A percentile compares a stretch with the other conserved stretches of the same genome.
Evolutionary conservation across 2,113 vertebrate genomes (phyloP).

Genomic region (Proterorhinus semilunaris): DNA sequence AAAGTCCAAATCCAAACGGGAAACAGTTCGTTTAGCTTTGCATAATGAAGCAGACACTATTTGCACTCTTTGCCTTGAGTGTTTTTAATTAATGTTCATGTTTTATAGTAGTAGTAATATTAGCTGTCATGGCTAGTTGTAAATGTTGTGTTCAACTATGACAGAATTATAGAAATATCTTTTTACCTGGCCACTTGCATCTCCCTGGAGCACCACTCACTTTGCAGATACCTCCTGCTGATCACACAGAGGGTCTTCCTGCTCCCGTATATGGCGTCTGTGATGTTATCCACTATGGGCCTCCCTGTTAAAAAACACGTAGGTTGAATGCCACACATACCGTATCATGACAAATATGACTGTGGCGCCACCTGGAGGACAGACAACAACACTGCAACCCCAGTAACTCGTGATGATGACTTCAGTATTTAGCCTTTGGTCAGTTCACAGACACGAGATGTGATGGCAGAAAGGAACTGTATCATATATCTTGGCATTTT

Average conservation of each 20-base stretch:
- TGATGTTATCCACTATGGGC: conserved; percentile 77
- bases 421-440: neutral
- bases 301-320: conserved; percentile 47
- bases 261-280: conserved; percentile 76
- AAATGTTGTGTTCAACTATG: too few species aligned
- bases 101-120: too few species aligned
- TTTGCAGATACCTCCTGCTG: conserved; percentile 72
- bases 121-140: too few species aligned
- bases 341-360: neutral
- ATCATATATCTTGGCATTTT: neutral
- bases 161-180: too few species aligned
- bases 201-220: conserved; percentile 80
- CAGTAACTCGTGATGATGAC: too few species aligned
- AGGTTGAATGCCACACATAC: neutral
- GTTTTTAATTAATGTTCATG: too few species aligned
- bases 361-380: neutral
- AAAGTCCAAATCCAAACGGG: too few species aligned
- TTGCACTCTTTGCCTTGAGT: too few species aligned
- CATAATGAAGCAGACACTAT: too few species aligned
- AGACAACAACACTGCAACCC: neutral
- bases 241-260: conserved; percentile 79
- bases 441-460: neutral
- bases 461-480: neutral
- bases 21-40: too few species aligned
- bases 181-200: conserved; percentile 75